phyloP scores from a whole-genome alignment of 2,113 vertebrate genomes.

The Pycnonotus jocosus region DNA sequence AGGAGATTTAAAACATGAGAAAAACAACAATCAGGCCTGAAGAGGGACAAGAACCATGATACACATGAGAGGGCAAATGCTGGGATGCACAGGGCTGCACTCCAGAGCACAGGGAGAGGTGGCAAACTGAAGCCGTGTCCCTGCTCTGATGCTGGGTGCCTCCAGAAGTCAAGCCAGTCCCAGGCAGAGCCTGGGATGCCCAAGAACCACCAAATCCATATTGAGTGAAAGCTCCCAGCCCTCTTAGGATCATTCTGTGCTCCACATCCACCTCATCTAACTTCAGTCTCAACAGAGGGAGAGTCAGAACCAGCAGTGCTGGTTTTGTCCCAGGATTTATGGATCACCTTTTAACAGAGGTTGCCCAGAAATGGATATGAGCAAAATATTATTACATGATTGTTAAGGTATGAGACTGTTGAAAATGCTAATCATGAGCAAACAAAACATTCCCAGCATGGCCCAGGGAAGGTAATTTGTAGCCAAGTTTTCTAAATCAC shows the following conservation, averaged over 20 bases:
- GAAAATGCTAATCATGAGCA: background rate
- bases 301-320: background rate
- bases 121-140: background rate
- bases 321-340: background rate
- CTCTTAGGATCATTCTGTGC: background rate
- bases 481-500: background rate
- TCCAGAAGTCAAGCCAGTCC: background rate
- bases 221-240: background rate
- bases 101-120: background rate
- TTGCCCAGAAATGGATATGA: background rate
- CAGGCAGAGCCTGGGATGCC: background rate
- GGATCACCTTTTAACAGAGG: background rate
- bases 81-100: background rate
- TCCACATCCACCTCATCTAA: background rate
- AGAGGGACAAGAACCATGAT: background rate
- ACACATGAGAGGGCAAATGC: rapidly evolving
- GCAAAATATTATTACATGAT: background rate
- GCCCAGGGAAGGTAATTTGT: background rate
- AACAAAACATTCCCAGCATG: background rate
- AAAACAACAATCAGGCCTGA: background rate
- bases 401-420: background rate
- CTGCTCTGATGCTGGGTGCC: background rate
- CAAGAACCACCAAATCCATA: background rate
- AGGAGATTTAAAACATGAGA: background rate
- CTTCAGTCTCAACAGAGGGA: background rate